phyloP scores from a whole-genome alignment of 1,140 invertebrate species.

The Drosophila nigrodunni region DNA sequence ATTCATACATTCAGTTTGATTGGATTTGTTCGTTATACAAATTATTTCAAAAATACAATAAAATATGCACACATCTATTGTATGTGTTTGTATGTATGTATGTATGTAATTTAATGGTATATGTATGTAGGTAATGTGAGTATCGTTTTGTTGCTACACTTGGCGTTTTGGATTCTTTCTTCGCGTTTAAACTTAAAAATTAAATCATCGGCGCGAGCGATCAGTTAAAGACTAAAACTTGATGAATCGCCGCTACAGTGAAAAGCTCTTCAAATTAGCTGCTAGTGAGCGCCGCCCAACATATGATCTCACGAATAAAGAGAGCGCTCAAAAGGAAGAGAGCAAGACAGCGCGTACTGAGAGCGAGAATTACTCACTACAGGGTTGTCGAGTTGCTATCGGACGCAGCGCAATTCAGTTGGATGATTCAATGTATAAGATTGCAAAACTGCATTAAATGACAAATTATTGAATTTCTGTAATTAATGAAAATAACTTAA shows the following conservation, averaged over 20 bases:
- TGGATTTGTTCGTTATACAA: conserved; percentile 39
- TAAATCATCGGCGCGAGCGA: conserved; percentile 82
- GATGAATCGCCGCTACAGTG: conserved; percentile 62
- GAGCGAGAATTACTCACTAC: conserved; percentile 1
- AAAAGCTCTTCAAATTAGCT: conserved; percentile 51
- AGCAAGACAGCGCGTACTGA: not conserved
- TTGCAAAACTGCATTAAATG: not conserved
- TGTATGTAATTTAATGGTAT: conserved; percentile 35
- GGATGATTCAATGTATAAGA: conserved; percentile 9
- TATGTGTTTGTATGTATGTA: not conserved
- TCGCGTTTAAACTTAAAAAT: conserved; percentile 76
- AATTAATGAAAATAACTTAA: not conserved
- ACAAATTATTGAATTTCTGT: not conserved
- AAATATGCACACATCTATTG: no score
- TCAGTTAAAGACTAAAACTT: conserved; percentile 79
- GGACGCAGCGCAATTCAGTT: not conserved
- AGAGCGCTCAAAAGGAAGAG: conserved; percentile 1
- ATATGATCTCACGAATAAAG: conserved; percentile 8
- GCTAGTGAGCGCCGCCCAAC: conserved; percentile 18
- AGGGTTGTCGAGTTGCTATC: conserved; percentile 55
- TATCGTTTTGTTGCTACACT: conserved; percentile 60
- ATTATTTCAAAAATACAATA: conserved; percentile 14
- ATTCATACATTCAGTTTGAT: conserved; percentile 23
- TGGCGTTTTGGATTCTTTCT: conserved; percentile 38
- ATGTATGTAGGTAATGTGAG: conserved; percentile 53